Percentiles rank a stretch among this genome's conserved stretches.
Conservation (phyloP, 2,113 vertebrate genomes). For the Silurus glanis region DNA sequence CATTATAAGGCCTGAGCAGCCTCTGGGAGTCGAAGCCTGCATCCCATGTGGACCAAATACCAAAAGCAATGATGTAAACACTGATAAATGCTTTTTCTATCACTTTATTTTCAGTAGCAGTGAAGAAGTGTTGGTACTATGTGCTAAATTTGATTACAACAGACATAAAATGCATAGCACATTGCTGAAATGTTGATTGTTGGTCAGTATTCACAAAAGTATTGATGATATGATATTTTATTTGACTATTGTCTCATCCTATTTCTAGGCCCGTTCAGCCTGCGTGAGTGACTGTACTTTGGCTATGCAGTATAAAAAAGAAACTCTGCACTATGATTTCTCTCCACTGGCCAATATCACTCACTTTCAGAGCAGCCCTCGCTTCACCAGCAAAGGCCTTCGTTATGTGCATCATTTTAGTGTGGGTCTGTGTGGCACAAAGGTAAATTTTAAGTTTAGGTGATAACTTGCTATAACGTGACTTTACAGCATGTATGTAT, state of each 20-base stretch:
- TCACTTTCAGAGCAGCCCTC: slow-evolving; percentile 72
- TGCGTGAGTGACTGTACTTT: slow-evolving; percentile 86
- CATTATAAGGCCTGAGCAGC: slow-evolving; percentile 75
- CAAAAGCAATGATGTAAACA: slow-evolving; percentile 78
- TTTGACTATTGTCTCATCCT: not conserved
- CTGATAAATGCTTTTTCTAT: not conserved
- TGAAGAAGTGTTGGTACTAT: not conserved
- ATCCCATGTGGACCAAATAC: slow-evolving; percentile 84
- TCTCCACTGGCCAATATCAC: slow-evolving; percentile 70
- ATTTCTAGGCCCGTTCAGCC: slow-evolving; percentile 76
- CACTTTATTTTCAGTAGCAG: not conserved
- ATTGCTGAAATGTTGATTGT: not conserved
- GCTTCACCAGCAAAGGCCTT: slow-evolving; percentile 89
- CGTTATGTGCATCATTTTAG: slow-evolving; percentile 85
- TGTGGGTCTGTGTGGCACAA: slow-evolving; percentile 83
- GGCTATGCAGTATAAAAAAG: slow-evolving; percentile 54
- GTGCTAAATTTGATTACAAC: not conserved
- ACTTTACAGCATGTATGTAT: not conserved
- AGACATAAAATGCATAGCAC: no score
- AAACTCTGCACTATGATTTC: slow-evolving; percentile 79
- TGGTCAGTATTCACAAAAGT: not conserved
- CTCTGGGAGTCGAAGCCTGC: slow-evolving; percentile 77
- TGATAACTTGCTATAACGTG: not conserved
- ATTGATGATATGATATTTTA: not conserved
- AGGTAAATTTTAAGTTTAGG: slow-evolving; percentile 68